Conservation (phyloP, 2,113 vertebrate genomes). For the Crotalus tigris region DNA sequence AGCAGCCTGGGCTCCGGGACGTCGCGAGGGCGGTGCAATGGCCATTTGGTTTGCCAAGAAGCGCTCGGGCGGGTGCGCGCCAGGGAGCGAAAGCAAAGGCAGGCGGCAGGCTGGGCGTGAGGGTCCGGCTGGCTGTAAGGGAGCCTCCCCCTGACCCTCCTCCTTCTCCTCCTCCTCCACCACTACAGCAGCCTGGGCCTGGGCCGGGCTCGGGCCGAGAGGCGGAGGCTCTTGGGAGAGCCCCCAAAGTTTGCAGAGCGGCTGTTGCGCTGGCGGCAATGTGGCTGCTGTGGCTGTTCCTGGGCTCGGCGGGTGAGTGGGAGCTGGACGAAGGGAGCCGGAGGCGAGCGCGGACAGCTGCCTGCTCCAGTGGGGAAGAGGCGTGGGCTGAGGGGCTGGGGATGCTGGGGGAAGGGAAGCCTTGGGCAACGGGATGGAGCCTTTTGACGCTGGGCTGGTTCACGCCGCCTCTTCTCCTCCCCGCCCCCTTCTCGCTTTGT, state of each 20-base stretch:
- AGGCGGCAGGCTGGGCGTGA: not conserved
- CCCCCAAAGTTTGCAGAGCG: conserved; percentile 48
- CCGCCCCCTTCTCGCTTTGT: not conserved
- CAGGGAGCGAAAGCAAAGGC: not conserved
- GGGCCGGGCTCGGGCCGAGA: conserved; percentile 4
- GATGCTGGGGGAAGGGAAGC: not conserved
- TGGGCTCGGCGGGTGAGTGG: conserved; percentile 80
- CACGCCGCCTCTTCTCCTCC: not conserved
- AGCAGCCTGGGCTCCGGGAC: not conserved
- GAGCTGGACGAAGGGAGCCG: not conserved
- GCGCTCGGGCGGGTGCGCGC: not conserved
- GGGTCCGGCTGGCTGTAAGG: not conserved
- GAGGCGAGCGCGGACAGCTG: not conserved
- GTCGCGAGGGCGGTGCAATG: not conserved
- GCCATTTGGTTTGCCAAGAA: not conserved
- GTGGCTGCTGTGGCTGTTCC: conserved; percentile 84
- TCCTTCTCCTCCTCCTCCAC: not conserved
- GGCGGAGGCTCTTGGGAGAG: conserved; percentile 41
- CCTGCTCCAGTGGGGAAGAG: not conserved
- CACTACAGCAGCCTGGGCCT: not conserved
- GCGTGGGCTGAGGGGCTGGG: not conserved
- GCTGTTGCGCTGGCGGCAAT: conserved; percentile 61
- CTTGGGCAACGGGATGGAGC: not conserved
- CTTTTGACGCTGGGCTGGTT: not conserved
- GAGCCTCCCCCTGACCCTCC: conserved; percentile 40